Evolutionary conservation across 2,888 invertebrate genomes (phyloP).

Genomic region (Bembecia ichneumoniformis): DNA sequence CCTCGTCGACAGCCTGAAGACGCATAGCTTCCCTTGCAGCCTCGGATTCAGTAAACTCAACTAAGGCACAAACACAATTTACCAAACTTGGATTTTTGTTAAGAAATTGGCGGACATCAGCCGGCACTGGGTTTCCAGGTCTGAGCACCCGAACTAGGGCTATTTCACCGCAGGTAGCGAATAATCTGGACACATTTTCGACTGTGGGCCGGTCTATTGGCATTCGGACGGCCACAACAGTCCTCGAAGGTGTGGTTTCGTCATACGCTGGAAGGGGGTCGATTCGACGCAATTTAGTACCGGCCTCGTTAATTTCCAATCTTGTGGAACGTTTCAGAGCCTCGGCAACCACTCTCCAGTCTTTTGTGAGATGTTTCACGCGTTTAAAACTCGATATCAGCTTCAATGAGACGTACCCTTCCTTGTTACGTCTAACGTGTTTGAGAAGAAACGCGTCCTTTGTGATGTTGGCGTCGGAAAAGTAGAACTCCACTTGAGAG

Average conservation of each 20-base stretch:
- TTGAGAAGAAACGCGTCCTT: conserved; percentile 96
- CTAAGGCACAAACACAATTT: conserved; percentile 88
- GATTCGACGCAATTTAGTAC: conserved; percentile 89
- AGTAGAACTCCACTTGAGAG: conserved; percentile 94
- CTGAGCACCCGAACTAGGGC: conserved; percentile 88
- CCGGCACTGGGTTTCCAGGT: conserved; percentile 91
- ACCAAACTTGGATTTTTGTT: conserved; percentile 91
- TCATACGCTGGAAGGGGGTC: conserved; percentile 91
- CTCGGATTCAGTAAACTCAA: conserved; percentile 91
- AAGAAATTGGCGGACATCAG: conserved; percentile 91
- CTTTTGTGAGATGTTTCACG: conserved; percentile 93
- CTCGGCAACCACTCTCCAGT: conserved; percentile 93
- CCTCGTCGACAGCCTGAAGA: conserved; percentile 71
- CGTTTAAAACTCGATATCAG: conserved; percentile 95
- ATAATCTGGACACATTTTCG: conserved; percentile 92
- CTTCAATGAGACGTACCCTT: conserved; percentile 95
- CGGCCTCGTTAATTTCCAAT: conserved; percentile 90
- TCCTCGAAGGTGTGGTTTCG: conserved; percentile 92
- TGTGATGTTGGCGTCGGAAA: conserved; percentile 94
- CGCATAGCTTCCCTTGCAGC: conserved; percentile 86
- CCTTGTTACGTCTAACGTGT: conserved; percentile 94
- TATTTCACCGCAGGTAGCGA: conserved; percentile 91
- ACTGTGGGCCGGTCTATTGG: conserved; percentile 88
- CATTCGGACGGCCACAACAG: conserved; percentile 89
- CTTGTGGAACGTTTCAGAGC: conserved; percentile 84